Conservation (phyloP, 2,797 vertebrate species). For the Rhinophrynus dorsalis region DNA sequence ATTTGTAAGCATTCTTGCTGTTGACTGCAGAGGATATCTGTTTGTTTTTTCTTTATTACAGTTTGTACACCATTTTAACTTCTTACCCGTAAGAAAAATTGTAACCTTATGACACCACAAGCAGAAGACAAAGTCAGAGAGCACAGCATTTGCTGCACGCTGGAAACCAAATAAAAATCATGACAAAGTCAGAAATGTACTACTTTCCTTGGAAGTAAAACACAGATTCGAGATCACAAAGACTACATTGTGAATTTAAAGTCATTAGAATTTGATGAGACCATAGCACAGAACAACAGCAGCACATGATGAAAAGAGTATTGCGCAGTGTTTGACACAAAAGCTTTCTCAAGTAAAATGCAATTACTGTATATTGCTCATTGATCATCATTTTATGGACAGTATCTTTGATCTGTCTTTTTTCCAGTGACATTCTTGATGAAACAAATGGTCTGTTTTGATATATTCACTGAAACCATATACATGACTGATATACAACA, state of each 20-base stretch:
- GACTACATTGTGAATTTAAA: conserved; percentile 40
- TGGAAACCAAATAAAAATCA: conserved; percentile 3
- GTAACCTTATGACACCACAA: conserved; percentile 1
- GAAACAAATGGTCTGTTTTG: conserved; percentile 29
- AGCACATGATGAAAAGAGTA: conserved; percentile 41
- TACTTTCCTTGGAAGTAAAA: background rate
- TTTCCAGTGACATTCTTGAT: conserved; percentile 18
- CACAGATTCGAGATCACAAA: conserved; percentile 26
- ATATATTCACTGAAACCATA: background rate
- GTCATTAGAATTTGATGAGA: conserved; percentile 40
- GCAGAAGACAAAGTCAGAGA: conserved; percentile 7
- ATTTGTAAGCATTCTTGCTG: too few species aligned
- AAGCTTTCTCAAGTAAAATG: conserved; percentile 35
- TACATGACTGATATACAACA: background rate
- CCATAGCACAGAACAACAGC: conserved; percentile 33
- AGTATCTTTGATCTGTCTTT: background rate
- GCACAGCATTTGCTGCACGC: background rate
- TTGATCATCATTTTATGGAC: conserved; percentile 25
- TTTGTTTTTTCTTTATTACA: background rate
- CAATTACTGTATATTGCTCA: conserved; percentile 34
- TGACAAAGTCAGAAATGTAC: conserved; percentile 1
- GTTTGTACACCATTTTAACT: background rate
- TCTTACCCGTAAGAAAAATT: background rate
- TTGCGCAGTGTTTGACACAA: conserved; percentile 28
- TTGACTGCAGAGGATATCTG: background rate